phyloP scores from a whole-genome alignment of 2,888 invertebrate genomes.

The Drosophila stalkeri region DNA sequence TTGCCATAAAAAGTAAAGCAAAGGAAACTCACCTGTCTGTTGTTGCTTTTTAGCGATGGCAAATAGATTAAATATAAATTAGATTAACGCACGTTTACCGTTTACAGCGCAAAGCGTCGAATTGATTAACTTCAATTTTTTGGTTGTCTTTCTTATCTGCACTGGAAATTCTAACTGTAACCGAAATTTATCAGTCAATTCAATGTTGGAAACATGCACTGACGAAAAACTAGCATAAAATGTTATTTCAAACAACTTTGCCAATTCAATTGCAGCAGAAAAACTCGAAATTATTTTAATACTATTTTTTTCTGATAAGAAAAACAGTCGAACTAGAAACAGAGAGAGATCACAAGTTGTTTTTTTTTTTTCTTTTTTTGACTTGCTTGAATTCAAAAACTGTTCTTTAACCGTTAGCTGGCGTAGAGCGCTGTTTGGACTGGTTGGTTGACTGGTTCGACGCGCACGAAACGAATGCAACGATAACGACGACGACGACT shows the following conservation, averaged over 20 bases:
- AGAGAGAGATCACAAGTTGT: conserved; percentile 18
- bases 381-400: conserved; percentile 34
- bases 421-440: conserved; percentile 25
- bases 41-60: conserved; percentile 13
- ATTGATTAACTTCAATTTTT: conserved; percentile 16
- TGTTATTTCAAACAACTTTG: conserved; percentile 39
- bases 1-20: not conserved
- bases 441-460: conserved; percentile 56
- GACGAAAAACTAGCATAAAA: conserved; percentile 28
- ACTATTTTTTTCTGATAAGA: conserved; percentile 8
- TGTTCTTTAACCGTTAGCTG: conserved; percentile 27
- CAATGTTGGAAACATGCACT: not conserved
- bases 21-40: conserved; percentile 34
- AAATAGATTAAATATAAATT: conserved; percentile 42
- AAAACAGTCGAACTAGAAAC: not conserved
- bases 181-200: conserved; percentile 18
- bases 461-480: conserved; percentile 76
- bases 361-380: conserved; percentile 14
- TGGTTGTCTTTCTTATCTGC: conserved; percentile 28
- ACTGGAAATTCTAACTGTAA: conserved; percentile 22
- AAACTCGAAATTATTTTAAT: not conserved
- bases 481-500: conserved; percentile 47
- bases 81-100: conserved; percentile 45
- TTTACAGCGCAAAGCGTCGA: conserved; percentile 29
- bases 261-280: conserved; percentile 20